These are phyloP conservation scores for Phenganax marumi DNA, from an alignment of 92 coral and sea anemone genomes.

Conservation along the genomic window DNA sequence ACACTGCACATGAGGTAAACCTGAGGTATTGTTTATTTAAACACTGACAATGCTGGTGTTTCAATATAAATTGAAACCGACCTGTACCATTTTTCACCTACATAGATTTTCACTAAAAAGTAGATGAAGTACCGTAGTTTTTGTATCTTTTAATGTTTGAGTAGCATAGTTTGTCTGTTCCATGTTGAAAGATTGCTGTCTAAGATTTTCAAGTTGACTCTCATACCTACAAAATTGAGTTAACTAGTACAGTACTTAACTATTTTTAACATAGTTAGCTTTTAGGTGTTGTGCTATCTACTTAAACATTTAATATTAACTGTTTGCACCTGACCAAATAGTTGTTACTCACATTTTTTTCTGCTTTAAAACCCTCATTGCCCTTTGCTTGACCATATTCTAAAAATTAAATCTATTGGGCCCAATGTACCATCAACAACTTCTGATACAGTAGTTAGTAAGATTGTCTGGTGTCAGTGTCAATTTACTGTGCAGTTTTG, in stretches of 20 bases:
- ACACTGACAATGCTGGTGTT: too few relatives aligned
- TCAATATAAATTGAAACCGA: too few relatives aligned
- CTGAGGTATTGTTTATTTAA: too few relatives aligned
- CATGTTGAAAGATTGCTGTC: slow-evolving; percentile 99
- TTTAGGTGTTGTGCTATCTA: too few relatives aligned
- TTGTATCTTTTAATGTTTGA: slow-evolving; percentile 91
- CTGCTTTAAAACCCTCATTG: slow-evolving; percentile 89
- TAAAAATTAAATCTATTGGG: slow-evolving; percentile 32
- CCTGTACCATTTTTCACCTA: too few relatives aligned
- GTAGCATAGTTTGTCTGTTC: slow-evolving; percentile 97
- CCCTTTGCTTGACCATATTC: slow-evolving; percentile 98
- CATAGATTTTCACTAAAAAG: too few relatives aligned
- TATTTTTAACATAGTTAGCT: too few relatives aligned
- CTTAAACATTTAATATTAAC: too few relatives aligned
- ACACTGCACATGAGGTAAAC: too few relatives aligned
- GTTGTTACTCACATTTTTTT: slow-evolving; percentile 78
- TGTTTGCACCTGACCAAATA: too few relatives aligned
- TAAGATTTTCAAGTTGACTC: slow-evolving; percentile 86
- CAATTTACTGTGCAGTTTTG: background rate
- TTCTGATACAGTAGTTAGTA: background rate
- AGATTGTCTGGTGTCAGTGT: background rate
- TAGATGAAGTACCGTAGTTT: slow-evolving; percentile 71
- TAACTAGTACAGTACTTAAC: too few relatives aligned
- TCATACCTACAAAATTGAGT: slow-evolving; percentile 69
- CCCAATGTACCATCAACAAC: background rate